phyloP scores from a whole-genome alignment of 1,140 invertebrate genomes.

The Megathymus violae region DNA sequence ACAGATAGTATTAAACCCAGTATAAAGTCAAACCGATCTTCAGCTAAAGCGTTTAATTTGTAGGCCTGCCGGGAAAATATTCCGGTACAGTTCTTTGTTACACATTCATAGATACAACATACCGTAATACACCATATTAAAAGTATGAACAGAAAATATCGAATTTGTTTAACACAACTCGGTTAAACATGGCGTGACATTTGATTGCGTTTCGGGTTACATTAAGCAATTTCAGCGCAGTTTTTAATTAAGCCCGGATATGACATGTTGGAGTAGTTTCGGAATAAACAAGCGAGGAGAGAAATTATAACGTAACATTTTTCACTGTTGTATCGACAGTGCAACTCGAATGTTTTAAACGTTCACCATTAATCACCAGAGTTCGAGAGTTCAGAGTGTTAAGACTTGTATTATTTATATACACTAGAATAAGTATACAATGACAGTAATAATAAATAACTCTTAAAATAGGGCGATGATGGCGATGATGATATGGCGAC shows the following conservation, averaged over 20 bases:
- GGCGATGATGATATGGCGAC: no score
- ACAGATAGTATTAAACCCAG: no score
- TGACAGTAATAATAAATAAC: no score
- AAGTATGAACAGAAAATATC: constrained; percentile 3
- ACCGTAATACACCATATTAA: not conserved
- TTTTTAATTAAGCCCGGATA: constrained; percentile 68
- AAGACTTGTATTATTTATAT: no score
- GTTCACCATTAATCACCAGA: not conserved
- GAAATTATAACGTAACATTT: constrained; percentile 38
- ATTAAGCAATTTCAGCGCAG: constrained; percentile 49
- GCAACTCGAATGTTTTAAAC: constrained; percentile 2
- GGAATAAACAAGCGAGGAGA: constrained; percentile 53
- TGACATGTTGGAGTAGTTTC: constrained; percentile 54
- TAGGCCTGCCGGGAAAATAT: not conserved
- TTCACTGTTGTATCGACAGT: constrained; percentile 4
- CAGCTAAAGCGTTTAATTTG: not conserved
- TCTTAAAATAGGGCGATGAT: no score
- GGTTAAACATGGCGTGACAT: constrained; percentile 13
- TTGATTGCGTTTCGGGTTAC: constrained; percentile 41
- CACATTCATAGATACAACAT: constrained; percentile 9
- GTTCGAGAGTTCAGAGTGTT: not conserved
- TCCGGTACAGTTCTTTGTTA: constrained; percentile 1
- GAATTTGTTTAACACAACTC: constrained; percentile 10
- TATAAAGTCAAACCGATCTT: constrained; percentile 1
- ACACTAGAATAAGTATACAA: no score